phyloP scores from a whole-genome alignment of 1,140 invertebrate species.

The Rhizoglyphus robini region DNA sequence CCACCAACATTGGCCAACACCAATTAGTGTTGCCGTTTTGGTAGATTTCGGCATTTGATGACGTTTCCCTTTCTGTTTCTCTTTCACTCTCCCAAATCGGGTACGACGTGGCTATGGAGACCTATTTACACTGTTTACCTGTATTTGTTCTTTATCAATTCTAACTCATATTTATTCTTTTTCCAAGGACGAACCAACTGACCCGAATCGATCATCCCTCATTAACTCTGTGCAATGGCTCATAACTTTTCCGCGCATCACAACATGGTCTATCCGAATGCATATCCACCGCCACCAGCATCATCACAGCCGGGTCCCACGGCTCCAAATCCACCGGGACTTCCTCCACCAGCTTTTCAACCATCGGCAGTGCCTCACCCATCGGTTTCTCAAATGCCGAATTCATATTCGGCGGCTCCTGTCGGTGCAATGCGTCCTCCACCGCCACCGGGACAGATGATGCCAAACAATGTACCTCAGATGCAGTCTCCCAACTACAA shows the following conservation, averaged over 20 bases:
- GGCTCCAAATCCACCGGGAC: background rate
- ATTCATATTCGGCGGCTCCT: too few species aligned
- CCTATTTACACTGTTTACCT: too few species aligned
- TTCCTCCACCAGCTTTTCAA: background rate
- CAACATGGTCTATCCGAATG: background rate
- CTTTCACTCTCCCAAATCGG: background rate
- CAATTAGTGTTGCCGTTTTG: too few species aligned
- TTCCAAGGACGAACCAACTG: background rate
- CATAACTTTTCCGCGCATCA: background rate
- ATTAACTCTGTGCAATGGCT: background rate
- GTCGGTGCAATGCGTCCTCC: too few species aligned
- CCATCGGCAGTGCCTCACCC: background rate
- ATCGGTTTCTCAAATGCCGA: too few species aligned
- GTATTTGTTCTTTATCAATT: background rate
- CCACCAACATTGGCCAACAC: too few species aligned
- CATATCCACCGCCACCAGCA: background rate
- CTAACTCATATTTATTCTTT: background rate
- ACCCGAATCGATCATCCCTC: background rate
- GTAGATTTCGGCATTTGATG: too few species aligned
- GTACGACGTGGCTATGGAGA: background rate
- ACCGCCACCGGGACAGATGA: too few species aligned
- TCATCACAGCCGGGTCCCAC: background rate
- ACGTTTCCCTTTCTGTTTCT: background rate
- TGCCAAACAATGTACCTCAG: too few species aligned
- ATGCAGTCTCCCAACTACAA: too few species aligned